phyloP scores from a whole-genome alignment of 1,140 invertebrate genomes.

The Drosophila lacertosa region DNA sequence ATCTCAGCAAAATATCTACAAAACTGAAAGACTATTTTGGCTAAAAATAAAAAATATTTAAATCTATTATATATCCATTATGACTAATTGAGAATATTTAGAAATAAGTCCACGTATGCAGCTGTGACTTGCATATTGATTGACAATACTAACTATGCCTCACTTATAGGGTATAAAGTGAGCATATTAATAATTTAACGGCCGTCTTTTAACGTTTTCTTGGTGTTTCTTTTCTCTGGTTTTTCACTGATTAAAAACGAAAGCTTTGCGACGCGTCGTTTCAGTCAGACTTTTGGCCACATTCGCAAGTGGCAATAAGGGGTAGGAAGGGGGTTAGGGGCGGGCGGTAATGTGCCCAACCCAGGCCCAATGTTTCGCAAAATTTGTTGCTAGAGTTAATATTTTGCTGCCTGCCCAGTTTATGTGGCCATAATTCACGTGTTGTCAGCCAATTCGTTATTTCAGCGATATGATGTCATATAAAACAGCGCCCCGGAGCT shows the following conservation, averaged over 20 bases:
- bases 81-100: too few relatives aligned
- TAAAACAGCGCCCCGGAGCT: conserved; percentile 31
- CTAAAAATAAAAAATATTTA: too few relatives aligned
- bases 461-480: conserved; percentile 71
- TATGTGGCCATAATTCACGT: conserved; percentile 70
- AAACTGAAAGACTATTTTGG: too few relatives aligned
- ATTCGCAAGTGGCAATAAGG: not conserved
- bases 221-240: conserved; percentile 1
- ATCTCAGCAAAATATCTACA: too few relatives aligned
- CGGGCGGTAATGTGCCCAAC: conserved; percentile 33
- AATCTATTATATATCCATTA: too few relatives aligned
- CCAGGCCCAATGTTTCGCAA: conserved; percentile 27
- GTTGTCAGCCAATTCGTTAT: conserved; percentile 55
- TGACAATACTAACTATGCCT: not conserved
- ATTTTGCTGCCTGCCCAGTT: conserved; percentile 20
- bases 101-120: too few relatives aligned
- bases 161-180: conserved; percentile 6
- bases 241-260: conserved; percentile 71
- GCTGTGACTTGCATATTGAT: too few relatives aligned
- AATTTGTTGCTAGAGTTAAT: conserved; percentile 27
- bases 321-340: not conserved
- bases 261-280: conserved; percentile 35
- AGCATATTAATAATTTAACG: conserved; percentile 47
- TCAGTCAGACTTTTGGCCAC: conserved; percentile 44
- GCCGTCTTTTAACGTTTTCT: conserved; percentile 35